A percentile compares a stretch with the other conserved stretches of the same genome.
Conservation (phyloP, 2,888 invertebrate species). For the Boloria euphrosyne region DNA sequence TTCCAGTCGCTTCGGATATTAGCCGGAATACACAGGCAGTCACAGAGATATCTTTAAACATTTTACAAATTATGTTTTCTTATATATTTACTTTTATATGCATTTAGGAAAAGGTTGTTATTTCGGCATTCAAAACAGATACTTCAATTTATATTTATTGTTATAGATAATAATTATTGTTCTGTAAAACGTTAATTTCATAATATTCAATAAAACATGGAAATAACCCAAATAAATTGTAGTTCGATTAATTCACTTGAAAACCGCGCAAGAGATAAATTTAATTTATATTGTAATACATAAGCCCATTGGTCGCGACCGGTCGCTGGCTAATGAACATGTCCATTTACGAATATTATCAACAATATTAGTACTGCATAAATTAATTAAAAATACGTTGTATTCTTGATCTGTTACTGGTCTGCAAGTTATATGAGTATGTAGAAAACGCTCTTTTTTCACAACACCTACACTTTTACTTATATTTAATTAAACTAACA, state of each 20-base stretch:
- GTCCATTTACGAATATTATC: constrained; percentile 10
- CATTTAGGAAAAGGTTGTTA: no score
- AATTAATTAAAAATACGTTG: constrained; percentile 3
- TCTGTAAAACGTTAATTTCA: constrained; percentile 2
- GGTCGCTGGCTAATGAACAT: background rate
- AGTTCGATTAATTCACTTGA: constrained; percentile 7
- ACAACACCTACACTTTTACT: no score
- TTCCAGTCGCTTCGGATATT: no score
- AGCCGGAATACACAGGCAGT: no score
- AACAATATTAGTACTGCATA: constrained; percentile 4
- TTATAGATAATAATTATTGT: no score
- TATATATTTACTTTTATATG: no score
- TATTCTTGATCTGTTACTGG: background rate
- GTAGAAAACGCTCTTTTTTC: no score
- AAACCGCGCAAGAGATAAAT: constrained; percentile 13
- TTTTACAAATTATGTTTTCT: no score
- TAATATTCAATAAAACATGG: constrained; percentile 1
- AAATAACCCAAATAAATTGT: constrained; percentile 6
- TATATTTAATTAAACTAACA: no score
- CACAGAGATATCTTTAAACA: no score
- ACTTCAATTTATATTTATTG: no score
- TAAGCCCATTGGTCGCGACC: background rate
- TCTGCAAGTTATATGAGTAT: background rate
- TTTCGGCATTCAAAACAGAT: no score
- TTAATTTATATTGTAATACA: constrained; percentile 9